Percentiles rank a stretch among this genome's conserved stretches.
These are phyloP conservation scores for Lampropteryx suffumata DNA, from an alignment of 2,888 invertebrate species.

Conservation along the genomic window DNA sequence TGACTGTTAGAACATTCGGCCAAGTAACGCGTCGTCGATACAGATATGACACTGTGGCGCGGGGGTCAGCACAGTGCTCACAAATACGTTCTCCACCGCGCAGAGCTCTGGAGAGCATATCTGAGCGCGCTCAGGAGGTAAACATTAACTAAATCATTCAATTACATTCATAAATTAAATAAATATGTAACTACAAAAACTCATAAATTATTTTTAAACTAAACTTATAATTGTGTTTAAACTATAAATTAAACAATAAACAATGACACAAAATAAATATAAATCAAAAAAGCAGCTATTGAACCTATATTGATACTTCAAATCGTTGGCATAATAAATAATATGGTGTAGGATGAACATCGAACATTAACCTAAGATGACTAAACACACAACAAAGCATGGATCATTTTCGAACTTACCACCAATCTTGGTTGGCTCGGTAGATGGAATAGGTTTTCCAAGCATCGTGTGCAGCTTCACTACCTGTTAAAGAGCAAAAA, in stretches of 20 bases:
- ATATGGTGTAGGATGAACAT: no score
- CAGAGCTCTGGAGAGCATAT: conserved; percentile 51
- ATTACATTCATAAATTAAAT: no score
- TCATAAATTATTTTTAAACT: no score
- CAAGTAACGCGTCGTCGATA: conserved; percentile 62
- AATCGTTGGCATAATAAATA: no score
- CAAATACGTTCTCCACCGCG: conserved; percentile 57
- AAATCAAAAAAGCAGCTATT: no score
- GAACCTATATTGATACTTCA: no score
- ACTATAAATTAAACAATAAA: no score
- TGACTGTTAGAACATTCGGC: conserved; percentile 59
- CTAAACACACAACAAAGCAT: background rate
- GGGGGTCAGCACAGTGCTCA: conserved; percentile 53
- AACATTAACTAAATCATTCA: no score
- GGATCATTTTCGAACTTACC: conserved; percentile 23
- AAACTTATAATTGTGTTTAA: no score
- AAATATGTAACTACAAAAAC: no score
- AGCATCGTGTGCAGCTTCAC: conserved; percentile 97
- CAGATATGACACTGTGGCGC: conserved; percentile 79
- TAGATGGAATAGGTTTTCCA: conserved; percentile 98
- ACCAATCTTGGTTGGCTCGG: conserved; percentile 94
- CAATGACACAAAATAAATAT: no score
- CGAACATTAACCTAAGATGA: no score
- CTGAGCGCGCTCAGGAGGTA: conserved; percentile 33
- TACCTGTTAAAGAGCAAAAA: conserved; percentile 81